These are phyloP conservation scores for Paralinhomoeus sp. DNA, from an alignment of 2,888 invertebrate species.

Conservation along the genomic window DNA sequence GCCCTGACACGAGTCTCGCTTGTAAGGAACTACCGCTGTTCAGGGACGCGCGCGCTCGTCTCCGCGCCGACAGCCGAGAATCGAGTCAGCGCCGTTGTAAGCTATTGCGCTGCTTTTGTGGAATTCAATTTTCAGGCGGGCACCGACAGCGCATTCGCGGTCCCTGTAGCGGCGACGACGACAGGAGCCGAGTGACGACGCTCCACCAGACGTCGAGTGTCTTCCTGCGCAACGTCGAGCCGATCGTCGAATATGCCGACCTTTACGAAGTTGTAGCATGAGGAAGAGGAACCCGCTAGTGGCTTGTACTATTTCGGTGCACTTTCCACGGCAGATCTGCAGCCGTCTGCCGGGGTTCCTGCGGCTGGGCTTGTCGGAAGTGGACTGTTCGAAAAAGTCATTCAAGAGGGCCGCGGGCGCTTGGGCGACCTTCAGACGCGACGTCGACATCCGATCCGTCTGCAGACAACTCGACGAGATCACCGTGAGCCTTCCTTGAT, in stretches of 20 bases:
- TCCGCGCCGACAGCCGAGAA: too few relatives aligned
- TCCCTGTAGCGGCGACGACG: too few relatives aligned
- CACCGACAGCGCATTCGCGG: too few relatives aligned
- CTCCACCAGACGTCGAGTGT: constrained; percentile 82
- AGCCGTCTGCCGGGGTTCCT: constrained; percentile 75
- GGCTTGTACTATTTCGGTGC: too few relatives aligned
- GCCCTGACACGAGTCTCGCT: too few relatives aligned
- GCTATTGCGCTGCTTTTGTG: too few relatives aligned
- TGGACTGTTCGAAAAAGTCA: constrained; percentile 81
- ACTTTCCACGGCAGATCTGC: constrained; percentile 49
- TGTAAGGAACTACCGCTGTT: too few relatives aligned
- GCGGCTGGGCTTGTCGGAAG: constrained; percentile 84
- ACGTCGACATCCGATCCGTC: constrained; percentile 94
- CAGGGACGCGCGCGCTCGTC: too few relatives aligned
- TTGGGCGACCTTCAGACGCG: constrained; percentile 88
- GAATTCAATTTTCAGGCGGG: too few relatives aligned
- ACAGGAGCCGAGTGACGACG: constrained; percentile 1
- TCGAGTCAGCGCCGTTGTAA: too few relatives aligned
- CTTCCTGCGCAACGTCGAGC: constrained; percentile 78
- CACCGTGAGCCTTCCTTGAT: constrained; percentile 28
- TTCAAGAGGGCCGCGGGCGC: constrained; percentile 50
- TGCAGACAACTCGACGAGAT: constrained; percentile 96
- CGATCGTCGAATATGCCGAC: constrained; percentile 81
- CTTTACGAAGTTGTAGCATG: constrained; percentile 64
- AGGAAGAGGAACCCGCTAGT: too few relatives aligned